Base-by-base conservation (phyloP, 2,113 vertebrate species). In the Anhinga anhinga region DNA sequence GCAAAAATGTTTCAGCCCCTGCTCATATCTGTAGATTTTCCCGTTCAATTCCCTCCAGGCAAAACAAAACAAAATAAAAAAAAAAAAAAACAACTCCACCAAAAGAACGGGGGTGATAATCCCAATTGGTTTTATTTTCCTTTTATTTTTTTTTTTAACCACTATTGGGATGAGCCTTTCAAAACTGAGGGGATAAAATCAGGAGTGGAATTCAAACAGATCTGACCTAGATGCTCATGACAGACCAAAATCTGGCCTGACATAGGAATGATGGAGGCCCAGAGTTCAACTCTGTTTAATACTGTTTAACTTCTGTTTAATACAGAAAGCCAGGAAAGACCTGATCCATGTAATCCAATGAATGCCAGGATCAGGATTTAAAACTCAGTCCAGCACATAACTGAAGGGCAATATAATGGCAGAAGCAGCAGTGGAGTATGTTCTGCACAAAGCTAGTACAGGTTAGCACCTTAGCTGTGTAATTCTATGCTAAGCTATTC, bases 291-390 rank as follows among this genome's bases (percentile, higher is more conserved):
- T n/a, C n/a, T n/a, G n/a, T n/a, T n/a, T n/a, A n/a, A n/a, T n/a
- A n/a, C n/a, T n/a, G n/a, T n/a, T n/a, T n/a, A n/a, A n/a, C n/a
- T n/a, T n/a, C n/a, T n/a, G n/a, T n/a, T n/a, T n/a, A n/a, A n/a
- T n/a, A n/a, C n/a, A 91, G 69, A 97, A 94, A 95, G 92, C 92
- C 84, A 88, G 93, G 77, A 78, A 97, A 96, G 95, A 95, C 83
- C 58, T 97, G 95, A 97, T 95, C 92, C 93, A 89, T 49, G 91
- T 89, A 97, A 95, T 89, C 89, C 94, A 97, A 81, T 96, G 95
- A 95, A 95, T 66, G 89, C 91, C 95, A 95, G 83, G 79, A 93
- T 94, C 71, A 93, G 90, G 87, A 97, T 98, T 98, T 98, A 97
- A 96, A 97, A 96, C 80, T 96, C 63, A 81, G 92, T 34, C 81